Conservation (phyloP, 2,888 invertebrate genomes). For the Artemia sp. region DNA sequence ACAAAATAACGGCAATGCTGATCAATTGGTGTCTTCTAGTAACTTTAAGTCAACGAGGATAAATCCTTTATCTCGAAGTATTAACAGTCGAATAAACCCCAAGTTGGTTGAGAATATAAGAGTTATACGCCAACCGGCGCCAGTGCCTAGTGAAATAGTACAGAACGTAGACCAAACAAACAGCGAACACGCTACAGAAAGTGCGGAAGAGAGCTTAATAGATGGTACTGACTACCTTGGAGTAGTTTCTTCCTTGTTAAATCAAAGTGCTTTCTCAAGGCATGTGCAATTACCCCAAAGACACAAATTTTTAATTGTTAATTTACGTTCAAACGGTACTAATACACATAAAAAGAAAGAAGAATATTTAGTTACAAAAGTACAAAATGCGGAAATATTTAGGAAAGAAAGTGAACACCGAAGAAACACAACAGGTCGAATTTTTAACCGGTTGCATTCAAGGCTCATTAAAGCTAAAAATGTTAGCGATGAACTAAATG, state of each 20-base stretch:
- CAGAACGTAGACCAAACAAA: neutral
- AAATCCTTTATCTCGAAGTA: neutral
- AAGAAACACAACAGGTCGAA: neutral
- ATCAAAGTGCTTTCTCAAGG: neutral
- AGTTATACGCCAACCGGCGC: too few relatives aligned
- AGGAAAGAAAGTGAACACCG: neutral
- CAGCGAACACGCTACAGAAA: neutral
- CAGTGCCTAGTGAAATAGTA: neutral
- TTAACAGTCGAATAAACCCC: neutral
- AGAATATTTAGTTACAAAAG: neutral
- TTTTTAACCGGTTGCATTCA: constrained; percentile 6
- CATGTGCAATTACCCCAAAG: neutral
- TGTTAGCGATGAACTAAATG: neutral
- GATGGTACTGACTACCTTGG: neutral
- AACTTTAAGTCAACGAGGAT: neutral
- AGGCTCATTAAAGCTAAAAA: neutral
- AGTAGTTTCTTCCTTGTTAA: neutral
- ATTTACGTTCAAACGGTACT: neutral
- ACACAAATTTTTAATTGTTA: neutral
- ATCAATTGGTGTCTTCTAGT: neutral
- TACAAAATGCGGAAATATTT: constrained; percentile 8
- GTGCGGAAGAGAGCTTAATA: neutral
- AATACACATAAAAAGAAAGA: constrained; percentile 6
- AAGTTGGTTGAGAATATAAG: neutral
- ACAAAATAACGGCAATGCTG: neutral